These are phyloP conservation scores for Anser brachyrhynchus DNA, from an alignment of 2,113 vertebrate genomes.

Conservation along the genomic window DNA sequence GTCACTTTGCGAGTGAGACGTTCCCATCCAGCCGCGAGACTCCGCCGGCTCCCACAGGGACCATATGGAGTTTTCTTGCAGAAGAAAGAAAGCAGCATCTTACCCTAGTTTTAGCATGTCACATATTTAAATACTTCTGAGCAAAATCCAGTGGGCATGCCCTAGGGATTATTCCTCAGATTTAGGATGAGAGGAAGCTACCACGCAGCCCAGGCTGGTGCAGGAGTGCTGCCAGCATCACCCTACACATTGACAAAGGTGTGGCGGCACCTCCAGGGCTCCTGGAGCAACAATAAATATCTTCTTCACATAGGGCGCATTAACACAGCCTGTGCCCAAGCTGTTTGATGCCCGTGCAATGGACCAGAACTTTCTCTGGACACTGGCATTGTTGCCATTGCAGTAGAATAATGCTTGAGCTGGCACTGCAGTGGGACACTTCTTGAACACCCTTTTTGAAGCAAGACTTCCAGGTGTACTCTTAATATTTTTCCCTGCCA, in stretches of 20 bases:
- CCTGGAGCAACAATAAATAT: fast-evolving
- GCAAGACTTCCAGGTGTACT: neutral
- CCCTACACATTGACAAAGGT: neutral
- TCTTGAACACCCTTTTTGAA: neutral
- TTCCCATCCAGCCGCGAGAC: neutral
- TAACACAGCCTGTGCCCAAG: neutral
- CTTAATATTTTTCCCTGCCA: neutral
- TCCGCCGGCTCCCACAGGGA: neutral
- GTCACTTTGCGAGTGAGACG: neutral
- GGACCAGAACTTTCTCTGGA: neutral
- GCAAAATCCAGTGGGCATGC: neutral
- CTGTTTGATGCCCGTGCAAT: neutral
- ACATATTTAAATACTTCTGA: neutral
- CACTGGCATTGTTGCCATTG: neutral
- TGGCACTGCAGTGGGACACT: neutral
- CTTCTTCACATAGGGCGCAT: neutral
- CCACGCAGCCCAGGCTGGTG: neutral
- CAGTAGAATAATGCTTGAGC: neutral
- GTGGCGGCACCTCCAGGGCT: neutral
- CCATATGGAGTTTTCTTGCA: neutral
- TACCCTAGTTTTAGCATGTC: neutral
- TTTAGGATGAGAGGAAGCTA: neutral
- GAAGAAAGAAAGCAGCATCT: neutral
- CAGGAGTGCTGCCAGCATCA: neutral
- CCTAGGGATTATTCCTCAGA: neutral